Base-by-base conservation (phyloP, 2,113 vertebrate species). In the Lasiurus cinereus region DNA sequence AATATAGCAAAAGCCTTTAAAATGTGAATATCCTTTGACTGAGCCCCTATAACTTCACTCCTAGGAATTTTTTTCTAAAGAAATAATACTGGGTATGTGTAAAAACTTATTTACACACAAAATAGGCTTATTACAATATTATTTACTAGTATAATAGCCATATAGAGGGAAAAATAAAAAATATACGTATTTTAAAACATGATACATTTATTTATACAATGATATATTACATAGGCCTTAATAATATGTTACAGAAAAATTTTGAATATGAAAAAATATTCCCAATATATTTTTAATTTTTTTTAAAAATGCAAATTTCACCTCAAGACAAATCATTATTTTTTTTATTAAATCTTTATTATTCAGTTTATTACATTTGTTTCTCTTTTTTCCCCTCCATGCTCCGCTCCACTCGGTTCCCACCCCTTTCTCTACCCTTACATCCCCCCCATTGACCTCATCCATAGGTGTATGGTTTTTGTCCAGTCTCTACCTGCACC, bases 1-100 rank as follows among this genome's bases (percentile, higher is more conserved):
- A 92, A 90, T 52, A 64, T 92, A 90, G 62, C 69, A 96, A 95
- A 94, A 88, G 50, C 13, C 43, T 90, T 94, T 87, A 85, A 77
- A 76, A 15, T 67, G 7, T 94, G 4, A 15, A 59, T 70, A 66
- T 4, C 31, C 27, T 95, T 85, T 92, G 54, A 92, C 43, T 29
- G n/a, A 90, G 19, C 90, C 21, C 33, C 62, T 92, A 0, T 59
- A 24, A 88, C 52, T 95, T 83, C 50, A 84, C 43, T 66, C 62
- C 62, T 94, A 93, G 54, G 43, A 95, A 92, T 67, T 73, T 85
- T 85, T 92, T 87, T 92, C 9, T 83, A 93, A 96, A 67, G 64
- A 91, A 66, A 77, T 73, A 73, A 77, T 50, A 78, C 73, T 48
- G 52, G 16, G 21, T 24, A 3, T 92, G 15, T 64, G 36, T 27